phyloP scores from a whole-genome alignment of 2,888 invertebrate species.

The Nomada lathburiana region DNA sequence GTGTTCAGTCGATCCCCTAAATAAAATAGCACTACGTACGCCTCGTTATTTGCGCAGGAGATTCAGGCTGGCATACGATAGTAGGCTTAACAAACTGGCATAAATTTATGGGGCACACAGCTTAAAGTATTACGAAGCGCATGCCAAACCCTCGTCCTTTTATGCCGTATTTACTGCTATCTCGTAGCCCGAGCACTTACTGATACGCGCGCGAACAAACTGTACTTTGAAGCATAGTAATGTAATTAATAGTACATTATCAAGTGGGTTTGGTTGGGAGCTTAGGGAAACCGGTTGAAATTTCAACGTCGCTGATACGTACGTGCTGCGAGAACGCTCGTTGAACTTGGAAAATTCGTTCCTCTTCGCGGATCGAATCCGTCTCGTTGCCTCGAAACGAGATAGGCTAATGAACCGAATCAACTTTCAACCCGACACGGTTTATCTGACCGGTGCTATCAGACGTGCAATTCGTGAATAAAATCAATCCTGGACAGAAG shows the following conservation, averaged over 20 bases:
- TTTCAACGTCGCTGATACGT: constrained; percentile 12
- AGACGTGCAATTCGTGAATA: background rate
- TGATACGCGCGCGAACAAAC: constrained; percentile 8
- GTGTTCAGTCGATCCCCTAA: background rate
- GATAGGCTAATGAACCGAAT: background rate
- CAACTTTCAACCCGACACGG: background rate
- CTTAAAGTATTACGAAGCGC: constrained; percentile 67
- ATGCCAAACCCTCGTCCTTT: constrained; percentile 61
- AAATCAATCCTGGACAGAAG: background rate
- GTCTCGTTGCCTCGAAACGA: background rate
- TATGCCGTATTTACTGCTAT: constrained; percentile 45
- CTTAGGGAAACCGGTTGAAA: constrained; percentile 22
- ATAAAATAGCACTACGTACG: constrained; percentile 35
- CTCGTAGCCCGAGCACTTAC: constrained; percentile 30
- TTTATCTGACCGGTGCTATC: background rate
- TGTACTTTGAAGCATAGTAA: constrained; percentile 11
- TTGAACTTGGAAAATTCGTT: constrained; percentile 17
- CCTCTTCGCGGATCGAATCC: background rate
- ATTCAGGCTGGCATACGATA: constrained; percentile 75
- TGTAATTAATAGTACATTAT: constrained; percentile 45
- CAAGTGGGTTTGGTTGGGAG: constrained; percentile 22
- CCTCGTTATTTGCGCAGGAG: constrained; percentile 73
- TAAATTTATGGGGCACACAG: constrained; percentile 73
- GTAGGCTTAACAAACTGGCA: constrained; percentile 78
- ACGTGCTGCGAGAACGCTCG: background rate